A percentile compares a stretch with the other conserved stretches of the same genome.
phyloP scores from a whole-genome alignment of 2,888 invertebrate species.

The Petrophora chlorosata region DNA sequence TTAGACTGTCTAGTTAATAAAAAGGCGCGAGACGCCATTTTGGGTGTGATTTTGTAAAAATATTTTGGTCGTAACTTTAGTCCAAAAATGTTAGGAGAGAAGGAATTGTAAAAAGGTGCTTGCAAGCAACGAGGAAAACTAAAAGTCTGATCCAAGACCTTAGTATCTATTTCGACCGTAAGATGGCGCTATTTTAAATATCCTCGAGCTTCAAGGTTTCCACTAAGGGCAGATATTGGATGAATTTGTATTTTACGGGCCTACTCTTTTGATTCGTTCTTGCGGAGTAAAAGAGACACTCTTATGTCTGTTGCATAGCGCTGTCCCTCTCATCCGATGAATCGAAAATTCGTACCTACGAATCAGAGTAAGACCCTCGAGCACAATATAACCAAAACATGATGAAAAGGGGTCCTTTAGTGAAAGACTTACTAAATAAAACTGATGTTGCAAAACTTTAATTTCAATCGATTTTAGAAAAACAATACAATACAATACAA shows the following conservation, averaged over 20 bases:
- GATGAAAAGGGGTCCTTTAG: no score
- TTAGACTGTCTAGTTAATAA: constrained; percentile 4
- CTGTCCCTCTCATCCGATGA: no score
- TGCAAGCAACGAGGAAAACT: constrained; percentile 17
- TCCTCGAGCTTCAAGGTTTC: constrained; percentile 10
- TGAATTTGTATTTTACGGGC: background rate
- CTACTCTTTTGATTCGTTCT: no score
- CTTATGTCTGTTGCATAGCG: no score
- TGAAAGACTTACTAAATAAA: no score
- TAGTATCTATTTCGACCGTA: constrained; percentile 8
- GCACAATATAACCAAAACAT: no score
- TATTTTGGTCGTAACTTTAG: constrained; percentile 1
- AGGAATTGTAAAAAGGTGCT: constrained; percentile 21
- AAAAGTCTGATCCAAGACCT: constrained; percentile 21
- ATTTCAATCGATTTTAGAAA: no score
- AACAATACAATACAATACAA: no score
- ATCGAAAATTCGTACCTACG: no score
- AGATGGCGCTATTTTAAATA: constrained; percentile 15
- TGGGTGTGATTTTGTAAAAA: constrained; percentile 12
- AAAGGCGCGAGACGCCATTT: constrained; percentile 1
- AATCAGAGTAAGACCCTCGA: no score
- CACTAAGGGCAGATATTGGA: background rate
- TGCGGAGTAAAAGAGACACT: no score
- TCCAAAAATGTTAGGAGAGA: constrained; percentile 2
- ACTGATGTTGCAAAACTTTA: no score